Evolutionary conservation across 1,140 invertebrate genomes (phyloP), one percentile per base, ranked within the genome.

Genomic region (Drosophila santomea): DNA sequence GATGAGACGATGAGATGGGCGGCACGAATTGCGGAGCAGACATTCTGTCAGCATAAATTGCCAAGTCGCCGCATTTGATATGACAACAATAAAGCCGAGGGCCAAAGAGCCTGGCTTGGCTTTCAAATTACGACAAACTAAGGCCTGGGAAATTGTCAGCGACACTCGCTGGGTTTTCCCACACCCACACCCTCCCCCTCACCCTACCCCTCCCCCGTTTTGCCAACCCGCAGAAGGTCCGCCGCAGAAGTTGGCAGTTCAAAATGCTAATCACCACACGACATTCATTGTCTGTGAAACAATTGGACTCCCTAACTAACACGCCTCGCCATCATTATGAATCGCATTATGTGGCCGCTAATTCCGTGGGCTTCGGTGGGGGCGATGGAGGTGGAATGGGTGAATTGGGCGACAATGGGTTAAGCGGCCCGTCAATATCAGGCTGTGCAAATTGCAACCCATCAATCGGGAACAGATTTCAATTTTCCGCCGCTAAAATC

Each of bases 211-310:
- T 17, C 17, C 1, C 17, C 17, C 17, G 17, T 17, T 17, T 17
- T 17, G 17, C 17, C 17, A 17, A 17, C 17, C 39, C 48, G 7
- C 10, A 17, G 47, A 20, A 52, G 60, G 47, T 60, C 25, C 36
- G 36, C 20, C 61, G 41, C 36, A 55, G 41, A 52, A 75, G 67
- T 61, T 80, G 66, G 60, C 78, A 80, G 79, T 77, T 83, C 72
- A 80, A 88, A 75, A 88, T 89, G 84, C 84, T 88, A 88, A 88
- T 88, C 84, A 80, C 84, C 84, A 74, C 84, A 88, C 84, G 84
- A 89, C 84, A 89, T 89, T 88, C 85, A 88, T 88, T 88, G 84
- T 88, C 84, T 84, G 84, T 52, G 80, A 89, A 89, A 88, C 84
- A 88, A 89, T 88, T 83, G 73, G 68, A 84, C 86, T 88, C 59